Evolutionary conservation across 2,888 invertebrate genomes (phyloP).

Genomic region (Papilio elwesi): DNA sequence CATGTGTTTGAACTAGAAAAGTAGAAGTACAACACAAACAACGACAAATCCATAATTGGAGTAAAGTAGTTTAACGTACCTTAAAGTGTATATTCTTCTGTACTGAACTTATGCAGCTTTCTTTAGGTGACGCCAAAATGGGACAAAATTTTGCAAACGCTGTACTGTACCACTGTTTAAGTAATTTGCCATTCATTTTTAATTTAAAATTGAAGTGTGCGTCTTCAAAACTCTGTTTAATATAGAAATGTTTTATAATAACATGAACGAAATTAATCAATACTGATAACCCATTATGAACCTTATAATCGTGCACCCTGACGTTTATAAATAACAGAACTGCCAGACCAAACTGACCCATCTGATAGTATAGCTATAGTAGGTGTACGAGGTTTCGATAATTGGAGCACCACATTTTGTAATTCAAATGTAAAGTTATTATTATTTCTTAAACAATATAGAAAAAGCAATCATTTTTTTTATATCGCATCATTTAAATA

Average conservation of each 20-base stretch:
- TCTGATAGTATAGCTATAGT: not conserved
- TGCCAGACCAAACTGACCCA: slow-evolving; percentile 29
- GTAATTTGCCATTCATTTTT: slow-evolving; percentile 47
- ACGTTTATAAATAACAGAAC: slow-evolving; percentile 38
- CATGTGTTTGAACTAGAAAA: slow-evolving; percentile 30
- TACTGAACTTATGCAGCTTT: slow-evolving; percentile 48
- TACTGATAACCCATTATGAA: slow-evolving; percentile 79
- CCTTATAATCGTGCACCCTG: slow-evolving; percentile 58
- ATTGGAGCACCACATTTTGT: no score
- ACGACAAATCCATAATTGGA: slow-evolving; percentile 5
- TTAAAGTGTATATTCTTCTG: slow-evolving; percentile 65
- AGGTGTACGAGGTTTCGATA: no score
- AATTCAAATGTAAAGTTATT: no score
- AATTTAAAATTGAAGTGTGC: slow-evolving; percentile 31
- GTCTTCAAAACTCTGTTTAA: slow-evolving; percentile 41
- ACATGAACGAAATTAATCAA: slow-evolving; percentile 61
- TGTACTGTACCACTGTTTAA: slow-evolving; percentile 57
- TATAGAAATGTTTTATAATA: slow-evolving; percentile 56
- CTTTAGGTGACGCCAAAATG: slow-evolving; percentile 49
- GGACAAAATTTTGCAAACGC: slow-evolving; percentile 52
- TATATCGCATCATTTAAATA: no score
- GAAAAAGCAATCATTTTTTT: no score
- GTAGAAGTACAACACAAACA: slow-evolving; percentile 22
- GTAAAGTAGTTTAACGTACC: slow-evolving; percentile 54
- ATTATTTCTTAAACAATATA: no score